Base-by-base conservation (phyloP, 2,113 vertebrate genomes). In the Dendrocopos noguchii region DNA sequence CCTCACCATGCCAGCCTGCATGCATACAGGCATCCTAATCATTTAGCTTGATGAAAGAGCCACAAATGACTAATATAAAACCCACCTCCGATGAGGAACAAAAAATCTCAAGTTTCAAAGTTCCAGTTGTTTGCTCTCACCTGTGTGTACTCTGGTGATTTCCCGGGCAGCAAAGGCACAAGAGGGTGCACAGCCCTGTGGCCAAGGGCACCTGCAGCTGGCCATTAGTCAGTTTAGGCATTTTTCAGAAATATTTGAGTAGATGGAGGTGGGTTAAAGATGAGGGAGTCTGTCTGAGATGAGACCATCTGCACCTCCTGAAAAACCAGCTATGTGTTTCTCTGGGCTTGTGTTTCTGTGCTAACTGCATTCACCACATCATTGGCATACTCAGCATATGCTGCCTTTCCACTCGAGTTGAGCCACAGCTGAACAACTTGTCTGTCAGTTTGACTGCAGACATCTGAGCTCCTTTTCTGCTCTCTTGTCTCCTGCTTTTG, bases 301-400 rank as follows among this genome's bases (percentile, higher is more conserved):
- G 25, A 78, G 72, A 27, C 21, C 0, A 0, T 29, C 55, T 91
- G 33, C 15, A 59, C 39, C 57, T 91, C 42, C 52, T 78, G 42
- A 68, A 73, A 90, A 78, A 78, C 10, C 86, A 90, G 55, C 33
- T 77, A 4, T 80, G 57, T 75, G 61, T 68, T 88, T 66, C 56
- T 79, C 66, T 55, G 90, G 28, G 57, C 71, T 91, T 84, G 80
- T 29, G 19, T 80, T 95, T 90, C 90, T 96, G 24, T 85, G 70
- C 70, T 84, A 25, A 68, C 66, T 75, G 80, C 92, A 76, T 88
- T 94, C 78, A 87, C 78, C 17, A 9, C 84, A 84, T 90, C 83
- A 31, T 17, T 91, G 94, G 90, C 94, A 93, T 92, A 66, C 50
- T 79, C 74, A n/a, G 59, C 80, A 65, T 81, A 16, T 66, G 77